Percentiles rank a stretch among this genome's conserved stretches.
Evolutionary conservation across 2,797 vertebrate species (phyloP).

Genomic region (Enteromius argenteus): DNA sequence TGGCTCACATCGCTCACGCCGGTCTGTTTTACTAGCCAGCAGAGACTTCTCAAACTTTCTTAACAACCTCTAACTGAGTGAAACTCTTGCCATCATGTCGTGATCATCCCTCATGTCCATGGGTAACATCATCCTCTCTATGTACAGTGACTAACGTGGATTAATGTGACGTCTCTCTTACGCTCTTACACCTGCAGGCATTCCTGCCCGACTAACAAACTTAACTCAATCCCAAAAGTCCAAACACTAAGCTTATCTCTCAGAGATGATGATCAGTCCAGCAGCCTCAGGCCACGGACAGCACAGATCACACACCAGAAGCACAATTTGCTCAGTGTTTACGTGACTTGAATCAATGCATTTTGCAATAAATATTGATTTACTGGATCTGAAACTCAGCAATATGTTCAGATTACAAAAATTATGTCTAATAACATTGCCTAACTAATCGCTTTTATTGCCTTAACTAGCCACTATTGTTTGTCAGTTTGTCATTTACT

Average conservation of each 20-base stretch:
- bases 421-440: background rate
- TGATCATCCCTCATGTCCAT: conserved; percentile 85
- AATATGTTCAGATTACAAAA: conserved; percentile 14
- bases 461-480: background rate
- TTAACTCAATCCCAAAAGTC: conserved; percentile 33
- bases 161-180: conserved; percentile 44
- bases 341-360: conserved; percentile 3
- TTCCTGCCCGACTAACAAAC: conserved; percentile 30
- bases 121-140: conserved; percentile 56
- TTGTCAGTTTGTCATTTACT: background rate
- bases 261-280: conserved; percentile 7
- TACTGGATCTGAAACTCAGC: background rate
- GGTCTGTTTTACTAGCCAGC: background rate
- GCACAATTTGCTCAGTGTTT: conserved; percentile 41
- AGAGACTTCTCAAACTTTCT: conserved; percentile 38
- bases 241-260: conserved; percentile 33
- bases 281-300: background rate
- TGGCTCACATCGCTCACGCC: conserved; percentile 27
- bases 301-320: conserved; percentile 12
- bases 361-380: conserved; percentile 16
- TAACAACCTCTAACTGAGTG: conserved; percentile 40
- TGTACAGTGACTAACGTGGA: conserved; percentile 59
- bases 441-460: background rate
- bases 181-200: conserved; percentile 39
- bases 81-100: conserved; percentile 77